Evolutionary conservation across 1,140 invertebrate species (phyloP).

Genomic region (Rhyacophila brunnea): DNA sequence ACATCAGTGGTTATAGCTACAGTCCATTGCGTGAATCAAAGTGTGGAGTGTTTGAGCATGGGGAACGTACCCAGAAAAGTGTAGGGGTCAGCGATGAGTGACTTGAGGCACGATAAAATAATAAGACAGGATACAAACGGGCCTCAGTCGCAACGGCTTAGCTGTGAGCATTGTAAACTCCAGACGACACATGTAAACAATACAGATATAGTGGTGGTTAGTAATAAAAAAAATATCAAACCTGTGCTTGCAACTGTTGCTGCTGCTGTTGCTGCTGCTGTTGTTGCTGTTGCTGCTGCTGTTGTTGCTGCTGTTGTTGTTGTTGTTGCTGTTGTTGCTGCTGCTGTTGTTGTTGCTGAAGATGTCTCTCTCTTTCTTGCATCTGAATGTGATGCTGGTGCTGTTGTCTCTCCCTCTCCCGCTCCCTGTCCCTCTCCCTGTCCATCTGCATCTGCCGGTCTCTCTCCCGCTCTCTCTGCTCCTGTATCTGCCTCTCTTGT

Average conservation of each 20-base stretch:
- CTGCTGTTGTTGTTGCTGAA: constrained; percentile 43
- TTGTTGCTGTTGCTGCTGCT: constrained; percentile 43
- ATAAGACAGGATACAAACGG: too few species aligned
- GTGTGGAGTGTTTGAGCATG: too few species aligned
- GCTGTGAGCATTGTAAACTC: too few species aligned
- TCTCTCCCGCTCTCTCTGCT: constrained; percentile 19
- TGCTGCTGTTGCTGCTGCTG: constrained; percentile 42
- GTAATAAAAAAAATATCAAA: too few species aligned
- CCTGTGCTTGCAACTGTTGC: constrained; percentile 39
- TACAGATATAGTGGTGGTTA: too few species aligned
- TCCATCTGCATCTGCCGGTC: constrained; percentile 36
- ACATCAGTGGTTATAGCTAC: too few species aligned
- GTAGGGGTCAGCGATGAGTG: too few species aligned
- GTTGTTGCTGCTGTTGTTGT: constrained; percentile 41
- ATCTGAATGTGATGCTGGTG: constrained; percentile 38
- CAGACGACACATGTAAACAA: too few species aligned
- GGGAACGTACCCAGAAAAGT: too few species aligned
- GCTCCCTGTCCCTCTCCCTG: constrained; percentile 38
- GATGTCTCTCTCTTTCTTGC: constrained; percentile 38
- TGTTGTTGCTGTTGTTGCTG: constrained; percentile 38
- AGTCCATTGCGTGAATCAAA: too few species aligned
- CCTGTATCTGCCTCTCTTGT: constrained; percentile 33
- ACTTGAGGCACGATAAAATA: too few species aligned
- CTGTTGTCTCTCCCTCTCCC: constrained; percentile 40
- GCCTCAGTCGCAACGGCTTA: too few species aligned